Conservation (phyloP, 2,113 vertebrate species). For the Hiodon tergisus region DNA sequence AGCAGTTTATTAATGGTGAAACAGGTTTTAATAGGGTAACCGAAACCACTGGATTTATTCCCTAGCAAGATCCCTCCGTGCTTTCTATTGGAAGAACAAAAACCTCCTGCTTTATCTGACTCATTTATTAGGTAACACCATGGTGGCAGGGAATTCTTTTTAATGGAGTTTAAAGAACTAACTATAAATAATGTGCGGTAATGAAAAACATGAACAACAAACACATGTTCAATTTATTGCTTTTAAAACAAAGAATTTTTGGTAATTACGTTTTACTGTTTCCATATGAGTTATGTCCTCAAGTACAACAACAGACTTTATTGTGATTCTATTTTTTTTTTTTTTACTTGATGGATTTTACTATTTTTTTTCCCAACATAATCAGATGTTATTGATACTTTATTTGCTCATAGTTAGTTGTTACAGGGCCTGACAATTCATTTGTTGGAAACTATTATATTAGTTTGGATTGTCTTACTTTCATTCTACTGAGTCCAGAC, state of each 20-base stretch:
- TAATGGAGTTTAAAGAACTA: conserved; percentile 26
- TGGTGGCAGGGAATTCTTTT: conserved; percentile 11
- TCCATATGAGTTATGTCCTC: conserved; percentile 28
- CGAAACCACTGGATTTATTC: conserved; percentile 21
- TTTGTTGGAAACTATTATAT: no score
- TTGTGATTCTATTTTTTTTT: conserved; percentile 1
- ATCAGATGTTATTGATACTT: no score
- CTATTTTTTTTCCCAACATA: no score
- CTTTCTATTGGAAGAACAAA: not conserved
- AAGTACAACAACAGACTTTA: conserved; percentile 22
- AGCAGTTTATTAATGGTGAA: conserved; percentile 14
- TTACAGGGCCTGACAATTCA: no score
- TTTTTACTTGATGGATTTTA: no score
- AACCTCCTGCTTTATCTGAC: conserved; percentile 1
- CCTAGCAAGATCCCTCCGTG: not conserved
- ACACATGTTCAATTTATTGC: conserved; percentile 24
- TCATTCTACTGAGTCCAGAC: no score
- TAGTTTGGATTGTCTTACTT: no score
- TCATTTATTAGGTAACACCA: conserved; percentile 3
- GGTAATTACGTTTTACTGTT: conserved; percentile 29
- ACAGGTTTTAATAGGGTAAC: conserved; percentile 5
- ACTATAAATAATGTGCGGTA: conserved; percentile 16
- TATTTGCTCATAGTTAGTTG: no score
- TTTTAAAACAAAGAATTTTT: conserved; percentile 35
- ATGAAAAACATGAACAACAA: conserved; percentile 25